Base-by-base conservation (phyloP, 2,888 invertebrate species). In the Microplitis deprimator region DNA sequence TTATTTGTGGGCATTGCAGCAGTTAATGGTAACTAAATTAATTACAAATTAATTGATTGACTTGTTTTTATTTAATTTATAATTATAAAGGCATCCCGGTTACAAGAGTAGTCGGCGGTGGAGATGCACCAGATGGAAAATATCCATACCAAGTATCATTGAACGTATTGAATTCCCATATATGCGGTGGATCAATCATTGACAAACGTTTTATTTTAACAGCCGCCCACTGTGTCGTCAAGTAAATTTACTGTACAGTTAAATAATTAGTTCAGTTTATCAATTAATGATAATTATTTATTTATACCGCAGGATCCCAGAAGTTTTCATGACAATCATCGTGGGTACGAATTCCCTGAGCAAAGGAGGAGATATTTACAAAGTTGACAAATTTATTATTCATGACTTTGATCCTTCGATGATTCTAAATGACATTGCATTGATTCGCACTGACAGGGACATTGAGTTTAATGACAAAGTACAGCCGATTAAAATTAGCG, bases 111-210 rank as follows among this genome's bases (percentile, higher is more conserved):
- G 83, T 87, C 3, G 93, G 93, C 0, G 93, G 93, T 0, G 88
- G 88, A 0, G 91, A 91, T 75, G 93, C 93, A 0, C 84, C 89
- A 0, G 90, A 90, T 65, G 92, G 92, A 0, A 91, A 91, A 0
- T 90, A 90, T 4, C 92, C 92, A 0, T 92, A 92, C 84, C 89
- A 89, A 82, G 92, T 92, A 0, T 92, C 92, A 0, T 82, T 93
- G 1, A 85, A 92, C 65, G 89, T 85, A 0, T 1, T 13, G 0
- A 88, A 90, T 6, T 87, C 88, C 82, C 93, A 93, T 78, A 91
- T 91, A 83, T 93, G 93, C 78, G 92, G 93, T 0, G 93, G 92
- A 0, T 92, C 92, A 0, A 89, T 93, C 1, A 85, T 93, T 7
- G 91, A 91, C 39, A 90, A 91, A 0, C 85, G 91, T 8, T 91